These are phyloP conservation scores for Carposina sasakii DNA, from an alignment of 1,140 invertebrate genomes.

Conservation along the genomic window DNA sequence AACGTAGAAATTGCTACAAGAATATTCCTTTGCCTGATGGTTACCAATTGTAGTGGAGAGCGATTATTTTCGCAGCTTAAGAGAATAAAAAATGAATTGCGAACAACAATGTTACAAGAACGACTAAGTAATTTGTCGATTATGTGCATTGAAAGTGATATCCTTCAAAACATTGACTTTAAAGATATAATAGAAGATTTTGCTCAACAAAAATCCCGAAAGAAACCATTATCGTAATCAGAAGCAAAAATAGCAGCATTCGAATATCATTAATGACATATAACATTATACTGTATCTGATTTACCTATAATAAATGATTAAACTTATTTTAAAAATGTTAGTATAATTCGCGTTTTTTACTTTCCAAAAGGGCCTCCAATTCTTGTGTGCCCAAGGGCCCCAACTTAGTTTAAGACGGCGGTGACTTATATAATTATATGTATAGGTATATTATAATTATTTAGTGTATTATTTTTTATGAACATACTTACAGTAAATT, in stretches of 20 bases:
- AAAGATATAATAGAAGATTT: conserved; percentile 19
- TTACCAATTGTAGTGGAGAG: conserved; percentile 33
- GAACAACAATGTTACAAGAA: not conserved
- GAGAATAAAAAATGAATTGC: not conserved
- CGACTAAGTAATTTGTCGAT: not conserved
- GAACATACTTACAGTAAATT: no score
- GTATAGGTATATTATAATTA: no score
- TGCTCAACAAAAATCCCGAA: conserved; percentile 20
- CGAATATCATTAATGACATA: conserved; percentile 17
- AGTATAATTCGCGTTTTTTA: conserved; percentile 5
- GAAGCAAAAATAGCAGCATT: conserved; percentile 15
- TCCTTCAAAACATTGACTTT: not conserved
- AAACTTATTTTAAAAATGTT: conserved; percentile 5
- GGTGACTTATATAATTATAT: no score
- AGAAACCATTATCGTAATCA: conserved; percentile 10
- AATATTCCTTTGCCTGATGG: conserved; percentile 31
- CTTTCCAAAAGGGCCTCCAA: not conserved
- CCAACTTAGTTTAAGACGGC: conserved; percentile 1
- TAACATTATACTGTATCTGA: conserved; percentile 17
- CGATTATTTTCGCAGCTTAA: conserved; percentile 23
- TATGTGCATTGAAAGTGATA: not conserved
- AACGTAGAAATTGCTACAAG: conserved; percentile 34
- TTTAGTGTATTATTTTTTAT: no score
- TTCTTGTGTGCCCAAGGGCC: conserved; percentile 4
- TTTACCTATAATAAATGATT: conserved; percentile 9